These are phyloP conservation scores for Amphipoea lucens DNA, from an alignment of 2,888 invertebrate species.

Conservation along the genomic window DNA sequence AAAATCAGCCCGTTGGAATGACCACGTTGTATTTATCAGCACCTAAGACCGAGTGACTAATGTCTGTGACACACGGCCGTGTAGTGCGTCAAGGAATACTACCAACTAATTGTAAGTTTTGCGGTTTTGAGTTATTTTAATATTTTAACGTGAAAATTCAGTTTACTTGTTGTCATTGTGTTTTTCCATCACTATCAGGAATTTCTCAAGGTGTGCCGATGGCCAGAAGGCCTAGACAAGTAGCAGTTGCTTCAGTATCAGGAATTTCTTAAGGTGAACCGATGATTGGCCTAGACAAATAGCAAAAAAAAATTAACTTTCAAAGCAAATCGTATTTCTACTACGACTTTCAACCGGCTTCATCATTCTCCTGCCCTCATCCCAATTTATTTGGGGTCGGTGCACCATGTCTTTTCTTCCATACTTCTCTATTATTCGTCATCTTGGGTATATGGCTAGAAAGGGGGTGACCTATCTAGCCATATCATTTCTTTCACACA, in stretches of 20 bases:
- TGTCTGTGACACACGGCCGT: slow-evolving; percentile 70
- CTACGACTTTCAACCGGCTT: neutral
- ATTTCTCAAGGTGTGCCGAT: neutral
- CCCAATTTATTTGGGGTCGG: too few species aligned
- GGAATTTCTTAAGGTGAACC: neutral
- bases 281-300: neutral
- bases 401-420: too few species aligned
- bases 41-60: slow-evolving; percentile 79
- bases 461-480: neutral
- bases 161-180: neutral
- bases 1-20: slow-evolving; percentile 25
- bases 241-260: neutral
- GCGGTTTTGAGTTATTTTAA: slow-evolving; percentile 41
- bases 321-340: too few species aligned
- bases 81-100: slow-evolving; percentile 64
- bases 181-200: slow-evolving; percentile 1
- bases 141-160: neutral
- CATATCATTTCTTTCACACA: neutral
- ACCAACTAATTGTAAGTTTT: slow-evolving; percentile 15
- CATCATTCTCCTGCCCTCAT: too few species aligned
- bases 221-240: neutral
- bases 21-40: slow-evolving; percentile 60
- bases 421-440: too few species aligned
- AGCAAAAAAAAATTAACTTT: too few species aligned
- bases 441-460: neutral